Conservation (phyloP, 2,888 invertebrate genomes). For the Lasioglossum morio region DNA sequence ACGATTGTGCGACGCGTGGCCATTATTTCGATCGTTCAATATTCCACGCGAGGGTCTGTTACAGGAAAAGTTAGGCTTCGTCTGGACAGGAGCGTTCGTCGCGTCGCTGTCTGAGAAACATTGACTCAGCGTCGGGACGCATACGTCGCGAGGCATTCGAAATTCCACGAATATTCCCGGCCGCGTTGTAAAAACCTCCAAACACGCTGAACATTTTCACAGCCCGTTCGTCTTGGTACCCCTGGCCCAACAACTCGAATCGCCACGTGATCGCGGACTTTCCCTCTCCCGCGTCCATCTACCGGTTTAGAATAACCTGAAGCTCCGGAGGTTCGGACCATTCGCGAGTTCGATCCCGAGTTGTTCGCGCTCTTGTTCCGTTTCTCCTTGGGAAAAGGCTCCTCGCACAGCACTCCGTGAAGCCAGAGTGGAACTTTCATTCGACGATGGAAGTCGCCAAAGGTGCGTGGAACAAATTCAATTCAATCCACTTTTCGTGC, state of each 20-base stretch:
- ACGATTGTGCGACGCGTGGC: neutral
- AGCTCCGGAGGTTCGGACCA: conserved; percentile 74
- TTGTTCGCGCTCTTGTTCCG: conserved; percentile 50
- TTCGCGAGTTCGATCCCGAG: conserved; percentile 74
- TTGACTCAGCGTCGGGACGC: conserved; percentile 68
- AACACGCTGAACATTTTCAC: conserved; percentile 54
- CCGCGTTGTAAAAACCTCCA: conserved; percentile 52
- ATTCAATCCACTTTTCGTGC: conserved; percentile 8
- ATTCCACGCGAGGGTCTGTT: neutral
- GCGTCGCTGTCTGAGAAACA: conserved; percentile 51
- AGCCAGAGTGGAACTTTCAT: conserved; percentile 23
- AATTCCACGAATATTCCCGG: conserved; percentile 77
- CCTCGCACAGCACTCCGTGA: neutral
- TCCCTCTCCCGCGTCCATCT: conserved; percentile 62
- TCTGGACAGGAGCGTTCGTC: neutral
- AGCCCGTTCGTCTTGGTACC: conserved; percentile 18
- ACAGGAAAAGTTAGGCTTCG: neutral
- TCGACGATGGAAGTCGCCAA: conserved; percentile 78
- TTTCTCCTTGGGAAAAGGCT: conserved; percentile 13
- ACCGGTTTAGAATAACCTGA: conserved; percentile 80
- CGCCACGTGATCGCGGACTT: conserved; percentile 68
- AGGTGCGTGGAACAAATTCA: conserved; percentile 67
- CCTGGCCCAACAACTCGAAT: conserved; percentile 25
- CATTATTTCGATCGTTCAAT: neutral
- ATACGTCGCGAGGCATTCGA: conserved; percentile 62